These are phyloP conservation scores for Agriopis marginaria DNA, from an alignment of 2,888 invertebrate species.

Conservation along the genomic window DNA sequence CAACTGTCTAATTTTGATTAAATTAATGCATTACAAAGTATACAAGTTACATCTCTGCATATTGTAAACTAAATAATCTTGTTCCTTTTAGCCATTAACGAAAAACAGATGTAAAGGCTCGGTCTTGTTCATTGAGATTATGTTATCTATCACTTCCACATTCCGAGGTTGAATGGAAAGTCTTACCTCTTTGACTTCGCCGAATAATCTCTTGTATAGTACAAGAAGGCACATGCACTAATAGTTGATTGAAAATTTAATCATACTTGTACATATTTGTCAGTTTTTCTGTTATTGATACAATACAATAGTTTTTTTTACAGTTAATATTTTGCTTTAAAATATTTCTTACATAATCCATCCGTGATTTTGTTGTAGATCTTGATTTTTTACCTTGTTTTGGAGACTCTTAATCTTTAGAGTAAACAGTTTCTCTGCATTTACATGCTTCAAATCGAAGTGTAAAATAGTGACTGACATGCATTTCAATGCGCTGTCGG, in stretches of 20 bases:
- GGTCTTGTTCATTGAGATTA: slow-evolving; percentile 30
- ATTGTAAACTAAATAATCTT: neutral
- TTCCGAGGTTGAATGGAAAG: slow-evolving; percentile 45
- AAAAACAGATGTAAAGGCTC: slow-evolving; percentile 17
- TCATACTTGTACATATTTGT: neutral
- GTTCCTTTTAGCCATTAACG: neutral
- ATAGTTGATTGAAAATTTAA: neutral
- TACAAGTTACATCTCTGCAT: too few species aligned
- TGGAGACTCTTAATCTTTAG: neutral
- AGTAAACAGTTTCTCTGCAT: slow-evolving; percentile 19
- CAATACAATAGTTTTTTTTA: neutral
- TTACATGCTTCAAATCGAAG: slow-evolving; percentile 30
- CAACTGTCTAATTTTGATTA: too few species aligned
- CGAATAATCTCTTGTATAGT: neutral
- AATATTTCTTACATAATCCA: too few species aligned
- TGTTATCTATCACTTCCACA: slow-evolving; percentile 46
- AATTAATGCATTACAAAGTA: too few species aligned
- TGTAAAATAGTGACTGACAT: slow-evolving; percentile 45
- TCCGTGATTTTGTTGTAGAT: neutral
- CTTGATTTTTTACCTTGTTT: neutral
- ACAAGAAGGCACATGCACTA: neutral
- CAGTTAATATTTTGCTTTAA: too few species aligned
- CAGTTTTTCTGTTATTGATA: neutral
- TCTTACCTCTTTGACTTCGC: slow-evolving; percentile 28
- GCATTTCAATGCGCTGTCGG: slow-evolving; percentile 49